Evolutionary conservation across 2,888 invertebrate species (phyloP).

Genomic region (Meta bourneti): DNA sequence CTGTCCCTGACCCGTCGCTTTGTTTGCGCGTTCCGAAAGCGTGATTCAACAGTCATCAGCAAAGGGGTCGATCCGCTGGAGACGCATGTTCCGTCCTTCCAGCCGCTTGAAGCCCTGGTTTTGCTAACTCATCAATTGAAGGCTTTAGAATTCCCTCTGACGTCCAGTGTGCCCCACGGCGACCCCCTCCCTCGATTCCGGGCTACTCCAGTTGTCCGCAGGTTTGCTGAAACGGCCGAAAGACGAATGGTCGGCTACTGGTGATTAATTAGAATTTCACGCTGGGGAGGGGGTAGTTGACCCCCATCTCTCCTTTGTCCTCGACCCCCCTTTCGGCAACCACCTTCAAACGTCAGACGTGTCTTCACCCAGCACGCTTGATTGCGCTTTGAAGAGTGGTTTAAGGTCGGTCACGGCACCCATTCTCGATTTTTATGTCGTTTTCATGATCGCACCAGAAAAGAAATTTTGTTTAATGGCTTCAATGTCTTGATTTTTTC

Average conservation of each 20-base stretch:
- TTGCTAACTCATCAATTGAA: slow-evolving; percentile 54
- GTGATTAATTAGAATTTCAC: slow-evolving; percentile 69
- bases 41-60: no score
- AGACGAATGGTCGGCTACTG: slow-evolving; percentile 41
- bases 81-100: no score
- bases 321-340: neutral
- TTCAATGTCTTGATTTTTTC: neutral
- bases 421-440: neutral
- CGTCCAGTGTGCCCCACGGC: neutral
- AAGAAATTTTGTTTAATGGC: neutral
- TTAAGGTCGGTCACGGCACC: neutral
- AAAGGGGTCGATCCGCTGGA: no score
- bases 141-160: slow-evolving; percentile 13
- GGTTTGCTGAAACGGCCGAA: slow-evolving; percentile 24
- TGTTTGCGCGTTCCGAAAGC: neutral
- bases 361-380: slow-evolving; percentile 34
- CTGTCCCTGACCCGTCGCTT: neutral
- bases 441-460: neutral
- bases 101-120: slow-evolving; percentile 29
- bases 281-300: slow-evolving; percentile 20
- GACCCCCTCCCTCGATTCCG: neutral
- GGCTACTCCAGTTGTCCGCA: neutral
- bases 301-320: neutral
- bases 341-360: slow-evolving; percentile 13
- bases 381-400: slow-evolving; percentile 40